Evolutionary conservation across 2,797 vertebrate genomes (phyloP).

Genomic region (Xyrichtys novacula): DNA sequence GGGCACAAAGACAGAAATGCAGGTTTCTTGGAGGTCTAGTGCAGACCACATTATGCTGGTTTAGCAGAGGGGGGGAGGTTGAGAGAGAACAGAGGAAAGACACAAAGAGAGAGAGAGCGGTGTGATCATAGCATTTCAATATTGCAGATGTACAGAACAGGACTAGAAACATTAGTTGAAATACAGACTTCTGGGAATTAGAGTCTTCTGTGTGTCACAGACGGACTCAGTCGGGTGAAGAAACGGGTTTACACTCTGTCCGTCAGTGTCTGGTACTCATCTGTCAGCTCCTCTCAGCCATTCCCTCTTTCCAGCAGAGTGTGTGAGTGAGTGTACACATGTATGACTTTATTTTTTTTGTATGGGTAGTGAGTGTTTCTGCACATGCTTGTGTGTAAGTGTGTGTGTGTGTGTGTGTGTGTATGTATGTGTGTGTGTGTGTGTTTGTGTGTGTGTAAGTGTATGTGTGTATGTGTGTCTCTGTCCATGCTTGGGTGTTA

Average conservation of each 20-base stretch:
- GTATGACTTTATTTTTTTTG: constrained; percentile 61
- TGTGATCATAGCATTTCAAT: constrained; percentile 69
- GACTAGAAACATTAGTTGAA: constrained; percentile 56
- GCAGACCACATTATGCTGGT: constrained; percentile 76
- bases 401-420: constrained; percentile 19
- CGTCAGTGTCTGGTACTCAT: constrained; percentile 73
- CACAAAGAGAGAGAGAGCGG: constrained; percentile 61
- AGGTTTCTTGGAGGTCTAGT: constrained; percentile 59
- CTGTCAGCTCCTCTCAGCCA: constrained; percentile 67
- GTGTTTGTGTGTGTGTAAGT: too few relatives aligned
- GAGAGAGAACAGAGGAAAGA: constrained; percentile 65
- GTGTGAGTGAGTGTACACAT: constrained; percentile 62
- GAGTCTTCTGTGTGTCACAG: constrained; percentile 62
- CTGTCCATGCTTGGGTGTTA: constrained; percentile 64
- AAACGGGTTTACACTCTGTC: constrained; percentile 70
- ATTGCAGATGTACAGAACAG: constrained; percentile 71
- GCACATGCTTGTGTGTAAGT: constrained; percentile 58
- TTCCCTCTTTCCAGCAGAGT: constrained; percentile 73
- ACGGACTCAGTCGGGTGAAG: constrained; percentile 57
- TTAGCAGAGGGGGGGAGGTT: constrained; percentile 63
- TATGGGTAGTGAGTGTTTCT: constrained; percentile 71
- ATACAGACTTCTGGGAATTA: constrained; percentile 64
- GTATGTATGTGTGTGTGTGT: constrained; percentile 24
- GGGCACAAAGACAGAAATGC: constrained; percentile 80
- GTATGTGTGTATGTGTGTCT: constrained; percentile 31